phyloP scores from a whole-genome alignment of 2,888 invertebrate genomes.

The Nomada hirtipes region DNA sequence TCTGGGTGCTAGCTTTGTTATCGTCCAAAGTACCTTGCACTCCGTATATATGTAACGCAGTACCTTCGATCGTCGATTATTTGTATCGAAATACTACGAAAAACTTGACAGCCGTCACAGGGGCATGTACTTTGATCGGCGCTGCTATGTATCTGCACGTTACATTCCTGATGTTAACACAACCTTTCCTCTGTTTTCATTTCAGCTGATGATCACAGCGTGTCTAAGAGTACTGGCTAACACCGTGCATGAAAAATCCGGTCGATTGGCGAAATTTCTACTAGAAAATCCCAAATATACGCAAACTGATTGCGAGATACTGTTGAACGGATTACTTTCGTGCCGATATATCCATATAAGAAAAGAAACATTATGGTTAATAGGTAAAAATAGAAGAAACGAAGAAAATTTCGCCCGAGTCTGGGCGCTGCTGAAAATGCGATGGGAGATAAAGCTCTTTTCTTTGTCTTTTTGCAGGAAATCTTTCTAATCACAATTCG shows the following conservation, averaged over 20 bases:
- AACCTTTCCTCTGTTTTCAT: conserved; percentile 25
- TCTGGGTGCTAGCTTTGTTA: conserved; percentile 79
- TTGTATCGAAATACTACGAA: conserved; percentile 57
- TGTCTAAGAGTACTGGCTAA: conserved; percentile 79
- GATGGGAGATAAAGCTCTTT: conserved; percentile 10
- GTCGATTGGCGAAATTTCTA: conserved; percentile 70
- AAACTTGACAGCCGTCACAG: conserved; percentile 52
- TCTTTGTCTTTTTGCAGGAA: conserved; percentile 71
- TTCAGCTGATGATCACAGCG: conserved; percentile 72
- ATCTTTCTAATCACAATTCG: conserved; percentile 77
- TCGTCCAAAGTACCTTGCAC: conserved; percentile 74
- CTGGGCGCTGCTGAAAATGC: conserved; percentile 12
- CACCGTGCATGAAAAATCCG: conserved; percentile 71
- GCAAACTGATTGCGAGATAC: conserved; percentile 49
- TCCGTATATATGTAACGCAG: conserved; percentile 49
- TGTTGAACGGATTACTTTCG: conserved; percentile 73
- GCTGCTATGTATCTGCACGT: background rate
- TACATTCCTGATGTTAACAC: background rate
- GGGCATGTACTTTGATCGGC: conserved; percentile 53
- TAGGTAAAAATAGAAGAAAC: conserved; percentile 71
- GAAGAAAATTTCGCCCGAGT: conserved; percentile 7
- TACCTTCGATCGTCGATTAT: conserved; percentile 63
- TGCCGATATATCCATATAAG: conserved; percentile 75
- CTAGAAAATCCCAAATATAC: conserved; percentile 69
- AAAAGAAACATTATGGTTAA: conserved; percentile 81